Conservation (phyloP, 2,797 vertebrate genomes). For the Catamblyrhynchus diadema region DNA sequence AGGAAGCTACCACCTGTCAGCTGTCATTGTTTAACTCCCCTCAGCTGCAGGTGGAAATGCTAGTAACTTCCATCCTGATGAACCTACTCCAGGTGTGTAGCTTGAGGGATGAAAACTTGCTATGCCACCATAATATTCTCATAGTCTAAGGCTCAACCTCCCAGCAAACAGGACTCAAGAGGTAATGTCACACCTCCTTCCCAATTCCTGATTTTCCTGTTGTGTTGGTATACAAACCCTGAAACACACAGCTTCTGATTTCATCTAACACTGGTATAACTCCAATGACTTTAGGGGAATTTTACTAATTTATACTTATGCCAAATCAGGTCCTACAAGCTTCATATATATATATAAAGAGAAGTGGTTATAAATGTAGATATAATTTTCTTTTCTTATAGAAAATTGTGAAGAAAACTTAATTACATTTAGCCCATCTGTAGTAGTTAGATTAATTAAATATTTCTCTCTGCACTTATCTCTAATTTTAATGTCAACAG, state of each 20-base stretch:
- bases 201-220: background rate
- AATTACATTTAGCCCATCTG: constrained; percentile 50
- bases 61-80: background rate
- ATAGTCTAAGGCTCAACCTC: background rate
- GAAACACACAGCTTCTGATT: background rate
- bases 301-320: background rate
- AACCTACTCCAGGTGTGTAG: background rate
- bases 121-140: background rate
- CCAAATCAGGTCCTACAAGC: background rate
- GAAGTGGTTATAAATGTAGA: background rate
- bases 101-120: background rate
- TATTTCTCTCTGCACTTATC: constrained; percentile 54
- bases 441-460: constrained; percentile 51
- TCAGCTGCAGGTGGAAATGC: background rate
- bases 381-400: constrained; percentile 30
- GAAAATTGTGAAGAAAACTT: constrained; percentile 31
- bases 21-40: background rate
- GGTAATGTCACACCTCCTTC: background rate
- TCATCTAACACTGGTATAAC: background rate
- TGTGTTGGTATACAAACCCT: background rate
- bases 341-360: background rate
- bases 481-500: constrained; percentile 64
- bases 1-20: background rate
- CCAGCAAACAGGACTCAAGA: background rate
- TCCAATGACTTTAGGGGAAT: background rate